These are phyloP conservation scores for Frieseomelitta varia DNA, from an alignment of 1,140 invertebrate species.

Conservation along the genomic window DNA sequence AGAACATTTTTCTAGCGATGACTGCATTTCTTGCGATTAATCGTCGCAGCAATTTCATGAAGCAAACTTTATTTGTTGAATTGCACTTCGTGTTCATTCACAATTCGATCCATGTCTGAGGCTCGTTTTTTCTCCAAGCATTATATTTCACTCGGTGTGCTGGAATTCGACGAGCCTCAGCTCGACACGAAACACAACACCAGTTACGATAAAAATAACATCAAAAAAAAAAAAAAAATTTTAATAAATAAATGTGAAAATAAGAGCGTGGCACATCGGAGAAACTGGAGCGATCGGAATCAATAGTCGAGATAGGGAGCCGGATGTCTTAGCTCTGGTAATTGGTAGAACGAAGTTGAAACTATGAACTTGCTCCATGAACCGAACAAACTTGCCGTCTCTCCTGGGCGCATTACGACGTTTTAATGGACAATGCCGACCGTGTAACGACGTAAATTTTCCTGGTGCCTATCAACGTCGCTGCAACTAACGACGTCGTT, in stretches of 20 bases:
- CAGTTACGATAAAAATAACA: neutral
- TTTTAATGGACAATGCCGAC: neutral
- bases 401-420: neutral
- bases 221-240: neutral
- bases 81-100: neutral
- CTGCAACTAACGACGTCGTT: neutral
- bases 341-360: neutral
- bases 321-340: neutral
- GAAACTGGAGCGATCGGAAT: neutral
- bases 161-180: no score
- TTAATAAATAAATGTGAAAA: neutral
- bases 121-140: neutral
- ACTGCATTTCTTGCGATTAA: no score
- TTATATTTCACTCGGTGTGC: neutral
- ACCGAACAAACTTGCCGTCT: neutral
- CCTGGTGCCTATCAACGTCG: neutral
- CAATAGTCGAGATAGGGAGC: neutral
- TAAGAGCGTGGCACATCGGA: neutral
- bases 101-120: neutral
- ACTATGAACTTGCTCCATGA: neutral
- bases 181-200: neutral
- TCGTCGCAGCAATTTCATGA: neutral
- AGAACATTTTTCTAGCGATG: no score
- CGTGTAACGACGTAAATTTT: slow-evolving; percentile 3
- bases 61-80: neutral